Evolutionary conservation across 2,113 vertebrate species (phyloP).

Genomic region (Arenaria interpres): DNA sequence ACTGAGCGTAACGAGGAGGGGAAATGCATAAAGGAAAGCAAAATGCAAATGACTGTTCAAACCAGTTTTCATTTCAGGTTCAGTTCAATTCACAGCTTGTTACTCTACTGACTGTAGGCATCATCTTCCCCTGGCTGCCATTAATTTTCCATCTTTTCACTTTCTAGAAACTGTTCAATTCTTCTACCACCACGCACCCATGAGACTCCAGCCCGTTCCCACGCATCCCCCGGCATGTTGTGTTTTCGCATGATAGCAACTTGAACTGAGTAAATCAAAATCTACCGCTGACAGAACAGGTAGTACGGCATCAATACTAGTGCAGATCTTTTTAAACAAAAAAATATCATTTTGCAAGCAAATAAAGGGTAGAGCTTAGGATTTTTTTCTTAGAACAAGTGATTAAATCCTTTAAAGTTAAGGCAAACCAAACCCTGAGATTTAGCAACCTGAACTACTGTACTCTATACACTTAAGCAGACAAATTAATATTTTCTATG

Average conservation of each 20-base stretch:
- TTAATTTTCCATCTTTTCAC: neutral
- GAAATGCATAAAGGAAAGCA: neutral
- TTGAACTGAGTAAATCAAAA: neutral
- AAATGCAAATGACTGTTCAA: neutral
- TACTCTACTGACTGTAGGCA: neutral
- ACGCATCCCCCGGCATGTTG: neutral
- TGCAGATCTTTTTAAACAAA: neutral
- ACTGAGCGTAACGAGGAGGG: rapidly evolving
- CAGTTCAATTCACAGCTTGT: neutral
- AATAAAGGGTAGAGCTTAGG: neutral
- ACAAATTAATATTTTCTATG: neutral
- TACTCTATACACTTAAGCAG: neutral
- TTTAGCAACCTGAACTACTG: neutral
- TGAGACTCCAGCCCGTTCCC: neutral
- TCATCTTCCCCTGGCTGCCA: neutral
- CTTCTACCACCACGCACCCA: rapidly evolving
- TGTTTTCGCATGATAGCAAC: neutral
- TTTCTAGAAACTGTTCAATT: neutral
- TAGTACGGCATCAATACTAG: neutral
- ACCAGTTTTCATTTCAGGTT: neutral
- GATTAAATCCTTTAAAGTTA: neutral
- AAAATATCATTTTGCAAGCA: neutral
- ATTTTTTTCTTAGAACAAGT: neutral
- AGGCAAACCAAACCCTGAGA: neutral
- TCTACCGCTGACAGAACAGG: neutral